Percentiles rank a stretch among this genome's conserved stretches.
phyloP scores from a whole-genome alignment of 2,888 invertebrate genomes.

The Cordilura impudica region DNA sequence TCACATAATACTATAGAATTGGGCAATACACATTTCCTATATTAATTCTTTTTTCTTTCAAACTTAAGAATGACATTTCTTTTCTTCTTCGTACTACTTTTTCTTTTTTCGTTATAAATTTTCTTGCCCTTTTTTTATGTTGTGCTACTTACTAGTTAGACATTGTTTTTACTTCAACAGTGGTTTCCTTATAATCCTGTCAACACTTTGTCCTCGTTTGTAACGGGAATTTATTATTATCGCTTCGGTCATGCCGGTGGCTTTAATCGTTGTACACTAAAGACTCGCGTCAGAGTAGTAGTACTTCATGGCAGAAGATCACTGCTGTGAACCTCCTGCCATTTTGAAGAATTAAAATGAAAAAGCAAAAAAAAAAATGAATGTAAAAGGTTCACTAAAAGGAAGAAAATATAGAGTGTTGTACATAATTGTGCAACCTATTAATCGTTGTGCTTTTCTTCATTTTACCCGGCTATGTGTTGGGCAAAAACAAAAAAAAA shows the following conservation, averaged over 20 bases:
- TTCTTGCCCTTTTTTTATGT: neutral
- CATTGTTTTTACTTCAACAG: constrained; percentile 38
- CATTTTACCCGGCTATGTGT: constrained; percentile 21
- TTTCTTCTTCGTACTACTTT: constrained; percentile 21
- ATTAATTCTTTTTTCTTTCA: constrained; percentile 35
- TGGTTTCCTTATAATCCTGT: constrained; percentile 63
- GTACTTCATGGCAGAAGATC: neutral
- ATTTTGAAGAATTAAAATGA: constrained; percentile 20
- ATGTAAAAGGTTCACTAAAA: neutral
- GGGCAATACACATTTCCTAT: constrained; percentile 43
- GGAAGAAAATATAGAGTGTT: neutral
- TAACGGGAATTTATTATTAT: constrained; percentile 63
- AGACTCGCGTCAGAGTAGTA: neutral
- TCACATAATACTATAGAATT: constrained; percentile 27
- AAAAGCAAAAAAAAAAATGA: neutral
- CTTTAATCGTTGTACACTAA: neutral
- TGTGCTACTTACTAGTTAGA: constrained; percentile 26
- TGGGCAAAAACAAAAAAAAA: neutral
- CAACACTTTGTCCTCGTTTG: constrained; percentile 60
- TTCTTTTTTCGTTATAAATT: constrained; percentile 14
- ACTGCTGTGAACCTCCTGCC: constrained; percentile 27
- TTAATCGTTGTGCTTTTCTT: constrained; percentile 35
- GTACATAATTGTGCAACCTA: constrained; percentile 49
- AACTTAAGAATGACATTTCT: constrained; percentile 9
- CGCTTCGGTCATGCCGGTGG: constrained; percentile 58